phyloP scores from a whole-genome alignment of 1,140 invertebrate species.

The Asobara japonica region DNA sequence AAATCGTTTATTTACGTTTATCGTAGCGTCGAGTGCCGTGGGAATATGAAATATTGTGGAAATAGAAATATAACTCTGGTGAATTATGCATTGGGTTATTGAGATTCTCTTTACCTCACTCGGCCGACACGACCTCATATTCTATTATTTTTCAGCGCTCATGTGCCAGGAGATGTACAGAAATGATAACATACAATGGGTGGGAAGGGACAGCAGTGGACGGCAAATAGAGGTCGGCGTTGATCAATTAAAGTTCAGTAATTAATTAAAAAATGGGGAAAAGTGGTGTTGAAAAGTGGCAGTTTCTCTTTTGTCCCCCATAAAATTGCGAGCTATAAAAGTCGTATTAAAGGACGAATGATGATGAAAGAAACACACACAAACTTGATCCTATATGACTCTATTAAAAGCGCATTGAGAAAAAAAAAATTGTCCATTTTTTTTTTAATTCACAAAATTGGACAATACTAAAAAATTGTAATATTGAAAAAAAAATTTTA shows the following conservation, averaged over 20 bases:
- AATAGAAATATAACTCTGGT: slow-evolving; percentile 7
- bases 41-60: slow-evolving; percentile 8
- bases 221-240: no score
- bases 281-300: no score
- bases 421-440: no score
- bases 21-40: background rate
- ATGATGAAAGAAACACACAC: background rate
- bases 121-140: background rate
- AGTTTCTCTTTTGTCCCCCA: background rate
- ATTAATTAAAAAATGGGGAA: no score
- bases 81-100: slow-evolving; percentile 21
- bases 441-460: no score
- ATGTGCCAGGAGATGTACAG: no score
- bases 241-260: no score
- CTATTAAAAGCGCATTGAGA: background rate
- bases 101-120: slow-evolving; percentile 1
- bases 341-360: background rate
- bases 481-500: no score
- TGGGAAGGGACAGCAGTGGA: no score
- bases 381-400: background rate
- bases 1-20: slow-evolving; percentile 23
- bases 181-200: no score
- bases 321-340: background rate
- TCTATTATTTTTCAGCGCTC: no score
- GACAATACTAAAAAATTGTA: no score